Percentiles rank a stretch among this genome's conserved stretches.
phyloP scores from a whole-genome alignment of 2,888 invertebrate species.

The Papilio elwesi region DNA sequence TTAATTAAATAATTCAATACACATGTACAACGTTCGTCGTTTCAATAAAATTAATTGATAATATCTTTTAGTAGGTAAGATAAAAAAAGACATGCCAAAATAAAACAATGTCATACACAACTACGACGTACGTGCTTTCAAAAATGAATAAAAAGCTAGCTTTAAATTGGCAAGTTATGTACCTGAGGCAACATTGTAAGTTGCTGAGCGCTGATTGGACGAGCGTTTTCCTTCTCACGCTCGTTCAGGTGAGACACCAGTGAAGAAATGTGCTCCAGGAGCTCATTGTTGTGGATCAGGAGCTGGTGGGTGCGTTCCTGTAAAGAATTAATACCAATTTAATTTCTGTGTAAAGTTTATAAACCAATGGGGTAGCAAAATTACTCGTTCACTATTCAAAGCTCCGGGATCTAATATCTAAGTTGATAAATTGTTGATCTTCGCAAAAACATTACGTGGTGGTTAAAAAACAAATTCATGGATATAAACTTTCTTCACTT shows the following conservation, averaged over 20 bases:
- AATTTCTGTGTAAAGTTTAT: background rate
- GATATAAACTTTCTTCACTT: too few relatives aligned
- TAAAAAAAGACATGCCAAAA: too few relatives aligned
- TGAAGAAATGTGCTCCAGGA: constrained; percentile 96
- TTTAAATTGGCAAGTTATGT: background rate
- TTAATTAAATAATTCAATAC: too few relatives aligned
- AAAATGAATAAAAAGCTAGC: background rate
- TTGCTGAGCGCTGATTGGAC: constrained; percentile 83
- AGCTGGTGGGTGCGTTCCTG: constrained; percentile 96
- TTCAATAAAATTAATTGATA: too few relatives aligned
- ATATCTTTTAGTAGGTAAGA: too few relatives aligned
- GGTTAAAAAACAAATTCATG: too few relatives aligned
- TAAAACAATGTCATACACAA: background rate
- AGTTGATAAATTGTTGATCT: too few relatives aligned
- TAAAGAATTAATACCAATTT: constrained; percentile 41
- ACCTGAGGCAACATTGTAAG: constrained; percentile 89
- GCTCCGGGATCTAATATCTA: too few relatives aligned
- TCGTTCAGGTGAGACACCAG: constrained; percentile 95
- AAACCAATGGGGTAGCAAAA: too few relatives aligned
- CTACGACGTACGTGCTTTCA: constrained; percentile 12
- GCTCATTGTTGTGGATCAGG: constrained; percentile 96
- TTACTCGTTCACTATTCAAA: too few relatives aligned
- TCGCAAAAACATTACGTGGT: too few relatives aligned
- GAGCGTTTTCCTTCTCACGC: constrained; percentile 87
- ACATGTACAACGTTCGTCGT: too few relatives aligned